A percentile compares a stretch with the other conserved stretches of the same genome.
Evolutionary conservation across 1,140 invertebrate species (phyloP).

Genomic region (Periplaneta americana): DNA sequence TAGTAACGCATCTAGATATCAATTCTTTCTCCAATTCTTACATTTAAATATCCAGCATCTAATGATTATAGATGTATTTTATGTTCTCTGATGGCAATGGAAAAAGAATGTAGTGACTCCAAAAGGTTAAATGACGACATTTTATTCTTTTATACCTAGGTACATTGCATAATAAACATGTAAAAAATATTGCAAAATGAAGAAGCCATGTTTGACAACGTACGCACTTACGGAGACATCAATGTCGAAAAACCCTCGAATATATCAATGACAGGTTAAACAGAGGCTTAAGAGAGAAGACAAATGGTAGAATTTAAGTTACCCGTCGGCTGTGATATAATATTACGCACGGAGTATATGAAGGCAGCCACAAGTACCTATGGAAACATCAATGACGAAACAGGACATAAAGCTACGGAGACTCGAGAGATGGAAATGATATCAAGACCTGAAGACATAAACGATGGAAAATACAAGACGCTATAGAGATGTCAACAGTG

Average conservation of each 20-base stretch:
- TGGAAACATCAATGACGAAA: not conserved
- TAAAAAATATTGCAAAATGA: too few relatives aligned
- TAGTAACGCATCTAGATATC: too few relatives aligned
- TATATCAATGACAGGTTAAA: not conserved
- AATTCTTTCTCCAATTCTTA: too few relatives aligned
- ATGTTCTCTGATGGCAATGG: too few relatives aligned
- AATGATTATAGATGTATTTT: too few relatives aligned
- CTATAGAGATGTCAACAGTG: not conserved
- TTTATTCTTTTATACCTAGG: too few relatives aligned
- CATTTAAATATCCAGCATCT: too few relatives aligned
- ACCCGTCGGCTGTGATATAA: not conserved
- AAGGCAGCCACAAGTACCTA: not conserved
- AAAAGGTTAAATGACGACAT: too few relatives aligned
- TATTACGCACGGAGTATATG: not conserved
- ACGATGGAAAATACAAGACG: not conserved
- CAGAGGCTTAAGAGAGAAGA: not conserved
- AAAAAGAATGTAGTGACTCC: too few relatives aligned
- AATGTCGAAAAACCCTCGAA: not conserved
- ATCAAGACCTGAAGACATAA: not conserved
- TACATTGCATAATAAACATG: too few relatives aligned
- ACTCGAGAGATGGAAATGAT: not conserved
- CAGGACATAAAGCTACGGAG: not conserved
- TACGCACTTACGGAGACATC: not conserved
- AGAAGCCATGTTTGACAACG: too few relatives aligned
- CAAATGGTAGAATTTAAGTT: not conserved